phyloP scores from a whole-genome alignment of 2,797 vertebrate species.

The Acrossocheilus wenchowensis region DNA sequence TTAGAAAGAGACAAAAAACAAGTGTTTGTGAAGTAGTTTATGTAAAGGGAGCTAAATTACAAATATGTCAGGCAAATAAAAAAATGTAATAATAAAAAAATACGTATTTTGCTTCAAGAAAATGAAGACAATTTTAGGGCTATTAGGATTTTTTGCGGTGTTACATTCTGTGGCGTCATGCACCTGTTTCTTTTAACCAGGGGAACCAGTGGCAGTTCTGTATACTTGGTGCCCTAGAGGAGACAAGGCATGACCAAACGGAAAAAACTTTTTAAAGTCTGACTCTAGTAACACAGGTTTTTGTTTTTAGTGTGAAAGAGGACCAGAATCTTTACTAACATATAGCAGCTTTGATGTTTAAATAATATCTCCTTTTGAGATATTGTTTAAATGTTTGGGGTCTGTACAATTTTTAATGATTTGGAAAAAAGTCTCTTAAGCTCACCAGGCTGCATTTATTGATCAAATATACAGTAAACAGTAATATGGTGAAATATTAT shows the following conservation, averaged over 20 bases:
- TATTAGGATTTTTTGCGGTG: not conserved
- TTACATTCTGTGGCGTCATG: slow-evolving; percentile 13
- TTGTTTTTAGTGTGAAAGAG: not conserved
- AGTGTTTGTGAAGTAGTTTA: not conserved
- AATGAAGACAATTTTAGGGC: not conserved
- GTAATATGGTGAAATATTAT: no score
- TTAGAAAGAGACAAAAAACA: not conserved
- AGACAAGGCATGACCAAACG: not conserved
- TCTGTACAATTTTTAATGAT: no score
- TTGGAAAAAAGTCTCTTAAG: no score
- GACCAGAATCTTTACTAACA: not conserved
- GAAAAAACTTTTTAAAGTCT: not conserved
- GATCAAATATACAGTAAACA: no score
- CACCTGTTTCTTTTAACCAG: slow-evolving; percentile 1
- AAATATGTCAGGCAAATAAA: not conserved
- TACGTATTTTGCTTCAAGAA: not conserved
- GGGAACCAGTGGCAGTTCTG: not conserved
- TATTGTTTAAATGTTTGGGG: not conserved
- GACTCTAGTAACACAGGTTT: not conserved
- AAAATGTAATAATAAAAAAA: not conserved
- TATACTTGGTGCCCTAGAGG: not conserved
- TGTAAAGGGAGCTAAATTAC: not conserved
- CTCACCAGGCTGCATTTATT: no score
- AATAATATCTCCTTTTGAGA: not conserved
- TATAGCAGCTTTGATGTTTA: not conserved